Percentiles rank a stretch among this genome's conserved stretches.
phyloP scores from a whole-genome alignment of 2,113 vertebrate genomes.

The Ophiodon elongatus region DNA sequence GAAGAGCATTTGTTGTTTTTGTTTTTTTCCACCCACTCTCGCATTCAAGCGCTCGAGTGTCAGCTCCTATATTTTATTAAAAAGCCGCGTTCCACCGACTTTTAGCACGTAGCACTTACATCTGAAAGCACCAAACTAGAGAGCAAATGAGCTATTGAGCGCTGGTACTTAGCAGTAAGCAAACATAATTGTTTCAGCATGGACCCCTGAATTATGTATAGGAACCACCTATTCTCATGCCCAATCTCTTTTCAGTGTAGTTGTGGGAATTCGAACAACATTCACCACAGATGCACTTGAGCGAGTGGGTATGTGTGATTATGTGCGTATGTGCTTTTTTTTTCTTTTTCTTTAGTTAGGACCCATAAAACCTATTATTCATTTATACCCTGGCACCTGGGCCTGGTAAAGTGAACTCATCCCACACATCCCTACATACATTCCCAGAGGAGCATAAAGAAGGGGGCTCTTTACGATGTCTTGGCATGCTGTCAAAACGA shows the following conservation, averaged over 20 bases:
- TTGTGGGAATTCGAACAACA: conserved; percentile 82
- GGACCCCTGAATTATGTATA: conserved; percentile 83
- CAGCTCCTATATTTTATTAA: conserved; percentile 76
- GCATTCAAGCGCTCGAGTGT: conserved; percentile 66
- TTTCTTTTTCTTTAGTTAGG: conserved; percentile 52
- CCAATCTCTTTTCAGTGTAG: conserved; percentile 76
- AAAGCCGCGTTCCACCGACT: conserved; percentile 67
- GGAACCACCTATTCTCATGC: conserved; percentile 78
- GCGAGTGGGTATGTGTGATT: conserved; percentile 68
- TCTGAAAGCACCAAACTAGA: conserved; percentile 69
- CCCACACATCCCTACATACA: conserved; percentile 78
- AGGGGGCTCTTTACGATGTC: conserved; percentile 78
- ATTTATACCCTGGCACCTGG: conserved; percentile 83
- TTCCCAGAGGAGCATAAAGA: conserved; percentile 81
- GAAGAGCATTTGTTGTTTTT: conserved; percentile 68
- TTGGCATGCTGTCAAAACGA: conserved; percentile 80
- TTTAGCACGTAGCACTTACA: conserved; percentile 72
- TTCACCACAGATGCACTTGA: conserved; percentile 80
- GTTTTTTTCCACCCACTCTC: conserved; percentile 47
- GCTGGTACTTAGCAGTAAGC: conserved; percentile 76
- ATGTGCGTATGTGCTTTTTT: conserved; percentile 66
- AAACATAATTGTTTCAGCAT: conserved; percentile 82
- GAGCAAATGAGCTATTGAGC: conserved; percentile 76
- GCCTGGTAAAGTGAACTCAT: conserved; percentile 81
- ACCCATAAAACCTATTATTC: conserved; percentile 81